Evolutionary conservation across 2,888 invertebrate genomes (phyloP), one percentile per base, ranked within the genome.

Genomic region (Lingula anatina): DNA sequence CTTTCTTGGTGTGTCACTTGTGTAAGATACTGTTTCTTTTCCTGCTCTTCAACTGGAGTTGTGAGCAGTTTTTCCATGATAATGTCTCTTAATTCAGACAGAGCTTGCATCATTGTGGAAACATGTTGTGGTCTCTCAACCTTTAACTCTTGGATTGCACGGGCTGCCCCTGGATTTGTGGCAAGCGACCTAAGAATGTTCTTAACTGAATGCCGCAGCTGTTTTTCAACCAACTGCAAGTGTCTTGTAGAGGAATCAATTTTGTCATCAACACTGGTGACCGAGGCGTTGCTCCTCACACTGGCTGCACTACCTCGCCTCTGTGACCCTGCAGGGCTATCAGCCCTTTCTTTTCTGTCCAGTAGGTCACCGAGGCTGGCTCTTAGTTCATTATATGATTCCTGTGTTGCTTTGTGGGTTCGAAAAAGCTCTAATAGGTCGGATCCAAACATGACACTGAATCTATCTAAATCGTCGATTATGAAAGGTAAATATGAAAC

Each of bases 21-120:
- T 39, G 63, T 60, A 21, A 76, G 62, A 53, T 73, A 76, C 23
- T 62, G 62, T 53, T 65, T 64, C 45, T 69, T 64, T 49, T 76
- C 75, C 25, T 58, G 60, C 45, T 75, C 72, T 56, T 77, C 77
- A 31, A 68, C 62, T 4, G 77, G 76, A 2, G 74, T 75, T 21
- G 73, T 74, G 49, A 77, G 62, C 41, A 77, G 53, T 47, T 70
- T 70, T 27, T 62, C 61, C 62, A 72, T 60, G 23, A 76, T 51
- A 28, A 76, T 68, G 42, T 71, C 73, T 46, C 61, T 61, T 39
- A 76, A 57, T 50, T 72, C 73, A 41, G 62, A 59, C 61, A 74
- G 53, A 40, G 59, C 56, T 3, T 24, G 44, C n/a, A 69, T 54
- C 44, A 72, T 49, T 4, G 55, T 49, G 42, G 55, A 49, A 26